A percentile compares a stretch with the other conserved stretches of the same genome.
These are phyloP conservation scores for Siniperca knerii DNA, from an alignment of 2,113 vertebrate species.

Conservation along the genomic window DNA sequence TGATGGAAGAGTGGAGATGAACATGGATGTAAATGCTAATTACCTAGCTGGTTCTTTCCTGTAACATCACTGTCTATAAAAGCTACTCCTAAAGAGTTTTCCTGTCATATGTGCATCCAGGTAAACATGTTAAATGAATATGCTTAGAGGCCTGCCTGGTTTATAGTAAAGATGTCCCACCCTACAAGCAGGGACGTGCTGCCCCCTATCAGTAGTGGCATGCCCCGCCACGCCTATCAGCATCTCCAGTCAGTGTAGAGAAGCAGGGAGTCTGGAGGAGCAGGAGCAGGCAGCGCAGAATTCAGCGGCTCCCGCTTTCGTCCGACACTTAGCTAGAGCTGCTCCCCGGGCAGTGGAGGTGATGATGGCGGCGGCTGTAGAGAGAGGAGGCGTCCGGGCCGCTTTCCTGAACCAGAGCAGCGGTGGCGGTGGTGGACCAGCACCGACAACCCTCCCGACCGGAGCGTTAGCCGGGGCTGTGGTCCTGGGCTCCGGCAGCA, in stretches of 20 bases:
- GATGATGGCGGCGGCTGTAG: slow-evolving; percentile 87
- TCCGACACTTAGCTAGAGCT: slow-evolving; percentile 80
- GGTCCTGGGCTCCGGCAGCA: slow-evolving; percentile 73
- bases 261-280: slow-evolving; percentile 67
- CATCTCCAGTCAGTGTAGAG: slow-evolving; percentile 57
- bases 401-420: slow-evolving; percentile 85
- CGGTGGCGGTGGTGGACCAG: slow-evolving; percentile 75
- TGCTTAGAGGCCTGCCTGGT: not conserved
- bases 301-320: slow-evolving; percentile 72
- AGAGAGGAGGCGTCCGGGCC: slow-evolving; percentile 85
- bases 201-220: slow-evolving; percentile 55
- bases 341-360: slow-evolving; percentile 79
- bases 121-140: not conserved
- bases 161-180: slow-evolving; percentile 34
- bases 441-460: slow-evolving; percentile 70
- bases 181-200: slow-evolving; percentile 49
- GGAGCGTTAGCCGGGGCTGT: slow-evolving; percentile 73
- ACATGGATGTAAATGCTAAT: not conserved
- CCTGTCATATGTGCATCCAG: too few species aligned
- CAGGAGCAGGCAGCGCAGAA: slow-evolving; percentile 52
- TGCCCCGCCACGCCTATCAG: slow-evolving; percentile 72
- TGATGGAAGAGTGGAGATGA: not conserved
- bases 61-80: not conserved
- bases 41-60: not conserved
- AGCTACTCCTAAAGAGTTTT: not conserved